A percentile compares a stretch with the other conserved stretches of the same genome.
phyloP scores from a whole-genome alignment of 2,888 invertebrate species.

The Pharmacophagus antenor region DNA sequence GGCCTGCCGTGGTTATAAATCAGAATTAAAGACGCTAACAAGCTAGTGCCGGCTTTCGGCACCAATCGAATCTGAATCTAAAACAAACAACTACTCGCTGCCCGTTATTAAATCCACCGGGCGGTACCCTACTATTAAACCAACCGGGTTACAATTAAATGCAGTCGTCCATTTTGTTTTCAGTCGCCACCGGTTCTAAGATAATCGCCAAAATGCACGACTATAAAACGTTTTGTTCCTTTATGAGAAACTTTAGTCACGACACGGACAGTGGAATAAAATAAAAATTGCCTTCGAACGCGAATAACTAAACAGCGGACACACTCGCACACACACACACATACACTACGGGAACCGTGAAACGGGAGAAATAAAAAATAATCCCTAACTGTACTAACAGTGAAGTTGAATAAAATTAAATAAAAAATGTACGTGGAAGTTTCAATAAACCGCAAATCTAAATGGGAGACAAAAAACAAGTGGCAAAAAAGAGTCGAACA shows the following conservation, averaged over 20 bases:
- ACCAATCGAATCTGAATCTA: constrained; percentile 65
- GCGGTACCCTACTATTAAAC: constrained; percentile 50
- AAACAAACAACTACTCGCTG: constrained; percentile 70
- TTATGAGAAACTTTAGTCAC: constrained; percentile 55
- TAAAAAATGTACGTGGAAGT: constrained; percentile 44
- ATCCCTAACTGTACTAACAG: constrained; percentile 47
- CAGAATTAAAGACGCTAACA: constrained; percentile 70
- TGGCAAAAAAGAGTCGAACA: constrained; percentile 41
- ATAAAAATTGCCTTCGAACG: constrained; percentile 59
- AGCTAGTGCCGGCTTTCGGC: constrained; percentile 62
- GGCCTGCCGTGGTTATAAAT: constrained; percentile 72
- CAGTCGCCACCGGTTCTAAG: constrained; percentile 58
- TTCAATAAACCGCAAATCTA: constrained; percentile 34
- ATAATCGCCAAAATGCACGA: constrained; percentile 49
- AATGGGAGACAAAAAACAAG: constrained; percentile 44
- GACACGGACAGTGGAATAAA: constrained; percentile 49
- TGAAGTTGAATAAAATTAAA: constrained; percentile 57
- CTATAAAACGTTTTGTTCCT: constrained; percentile 43
- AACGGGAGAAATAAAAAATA: constrained; percentile 61
- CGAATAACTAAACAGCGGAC: no score
- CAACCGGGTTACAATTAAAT: constrained; percentile 54
- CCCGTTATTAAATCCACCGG: constrained; percentile 49
- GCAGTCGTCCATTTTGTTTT: constrained; percentile 38
- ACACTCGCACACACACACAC: no score
- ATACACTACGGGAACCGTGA: constrained; percentile 56